Evolutionary conservation across 2,888 invertebrate species (phyloP), one percentile per base, ranked within the genome.

Genomic region (Andrena camellia): DNA sequence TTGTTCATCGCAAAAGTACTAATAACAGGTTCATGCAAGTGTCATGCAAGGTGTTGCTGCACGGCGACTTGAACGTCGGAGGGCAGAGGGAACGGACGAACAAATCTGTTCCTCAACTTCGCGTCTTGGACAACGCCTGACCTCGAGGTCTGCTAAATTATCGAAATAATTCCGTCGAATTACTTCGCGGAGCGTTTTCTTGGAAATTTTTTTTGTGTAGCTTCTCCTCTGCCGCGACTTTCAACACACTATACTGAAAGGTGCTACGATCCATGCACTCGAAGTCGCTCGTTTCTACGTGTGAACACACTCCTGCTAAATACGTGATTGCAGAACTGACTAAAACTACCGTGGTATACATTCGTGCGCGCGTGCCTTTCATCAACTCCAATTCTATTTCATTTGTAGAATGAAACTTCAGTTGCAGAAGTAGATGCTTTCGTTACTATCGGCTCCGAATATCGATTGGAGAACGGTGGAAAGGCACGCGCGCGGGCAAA

Each of bases 1-100:
- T 72, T 69, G 59, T 82, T 71, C 52, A 72, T 69, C 87, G 80
- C 73, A 85, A 82, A 54, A 76, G 2, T 79, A 83, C 81, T 83
- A 87, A 81, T 66, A 78, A 81, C 80, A 85, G 80, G 70, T 63
- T 77, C 89, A 88, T 89, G 89, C 90, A 89, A 78, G 76, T 89
- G 75, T 81, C 90, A 90, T 90, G 90, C 90, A 88, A 88, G 63
- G 87, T 88, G 87, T 85, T 85, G 69, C 66, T 85, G 79, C 81
- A 81, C 79, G 68, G 76, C 62, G 82, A 68, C 54, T 60, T 76
- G 74, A 85, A 83, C 78, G 75, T 83, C 81, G 26, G 64, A 7
- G 57, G 75, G 64, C 81, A 75, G 78, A 83, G 75, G 72, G 60
- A 33, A 23, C 10, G 29, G 29, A 48, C 48, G 50, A 26, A 13